Base-by-base conservation (phyloP, 2,888 invertebrate species). In the Adela reaumurella region DNA sequence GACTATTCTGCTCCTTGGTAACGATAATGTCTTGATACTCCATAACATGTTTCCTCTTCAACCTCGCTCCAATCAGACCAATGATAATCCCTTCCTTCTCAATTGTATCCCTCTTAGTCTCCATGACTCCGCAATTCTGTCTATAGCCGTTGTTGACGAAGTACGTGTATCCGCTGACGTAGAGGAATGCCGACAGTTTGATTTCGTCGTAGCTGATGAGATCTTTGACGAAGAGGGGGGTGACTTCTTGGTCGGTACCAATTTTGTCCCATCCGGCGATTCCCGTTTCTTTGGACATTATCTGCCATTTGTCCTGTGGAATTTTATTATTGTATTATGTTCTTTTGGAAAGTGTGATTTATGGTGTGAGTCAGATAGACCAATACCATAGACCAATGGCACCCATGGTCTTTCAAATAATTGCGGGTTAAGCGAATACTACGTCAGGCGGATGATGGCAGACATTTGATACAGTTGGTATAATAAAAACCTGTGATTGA, bases 201-300 rank as follows among this genome's bases (percentile, higher is more conserved):
- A 84, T 70, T 60, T 84, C 84, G 52, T 84, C 83, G 57, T 83
- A 84, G 49, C 81, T 81, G 24, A 84, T 62, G 50, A 81, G 81
- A 49, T 81, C 62, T 19, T 67, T 56, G 28, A 83, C 57, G 16
- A 71, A 35, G 46, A 83, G 56, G 0, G 82, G 82, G 2, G 67
- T 60, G 50, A 65, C 62, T 56, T 83, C 78, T 8, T 62, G 35
- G 20, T 57, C 59, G 1, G 74, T 82, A 17, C 83, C 84, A 24
- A 84, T 71, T 17, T 60, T 59, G 56, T 81, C 78, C 69, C 83
- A 84, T 17, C 78, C 78, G 17, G 74, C 73, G 4, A 61, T 57
- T 0, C 82, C 83, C 16, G 58, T 60, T 48, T 66, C 64, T 0
- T 73, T 71, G 47, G 67, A 65, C 28, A 81, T 47, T 43, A 81